These are phyloP conservation scores for Coranthus polyacanthus DNA, from an alignment of 2,797 vertebrate species.

Conservation along the genomic window DNA sequence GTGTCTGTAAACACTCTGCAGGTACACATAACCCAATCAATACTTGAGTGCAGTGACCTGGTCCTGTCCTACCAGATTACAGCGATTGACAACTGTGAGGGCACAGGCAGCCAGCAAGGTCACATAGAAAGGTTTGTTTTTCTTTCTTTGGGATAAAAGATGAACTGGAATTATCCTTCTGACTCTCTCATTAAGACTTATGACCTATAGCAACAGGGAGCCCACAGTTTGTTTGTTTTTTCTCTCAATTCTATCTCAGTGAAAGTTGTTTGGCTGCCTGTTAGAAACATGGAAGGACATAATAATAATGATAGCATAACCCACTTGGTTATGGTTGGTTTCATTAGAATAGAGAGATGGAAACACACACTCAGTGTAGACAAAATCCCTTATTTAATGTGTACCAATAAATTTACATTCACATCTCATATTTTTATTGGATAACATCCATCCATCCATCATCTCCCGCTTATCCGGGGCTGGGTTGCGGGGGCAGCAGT, in stretches of 20 bases:
- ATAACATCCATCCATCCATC: no score
- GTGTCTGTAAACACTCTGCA: not conserved
- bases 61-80: not conserved
- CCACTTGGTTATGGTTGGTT: not conserved
- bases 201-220: constrained; percentile 13
- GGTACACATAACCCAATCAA: constrained; percentile 18
- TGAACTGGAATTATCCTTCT: not conserved
- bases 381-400: not conserved
- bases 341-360: not conserved
- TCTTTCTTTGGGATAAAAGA: not conserved
- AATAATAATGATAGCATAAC: not conserved
- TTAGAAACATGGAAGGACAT: not conserved
- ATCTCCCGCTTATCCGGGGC: no score
- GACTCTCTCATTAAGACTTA: constrained; percentile 14
- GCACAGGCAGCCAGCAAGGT: not conserved
- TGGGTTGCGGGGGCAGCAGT: no score
- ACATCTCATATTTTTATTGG: no score
- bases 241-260: constrained; percentile 1
- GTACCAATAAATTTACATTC: no score
- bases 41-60: not conserved
- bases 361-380: constrained; percentile 1
- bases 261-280: not conserved
- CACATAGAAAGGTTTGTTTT: constrained; percentile 20
- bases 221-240: constrained; percentile 1
- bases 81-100: not conserved